These are phyloP conservation scores for Xiphophorus hellerii DNA, from an alignment of 2,113 vertebrate genomes.

Conservation along the genomic window DNA sequence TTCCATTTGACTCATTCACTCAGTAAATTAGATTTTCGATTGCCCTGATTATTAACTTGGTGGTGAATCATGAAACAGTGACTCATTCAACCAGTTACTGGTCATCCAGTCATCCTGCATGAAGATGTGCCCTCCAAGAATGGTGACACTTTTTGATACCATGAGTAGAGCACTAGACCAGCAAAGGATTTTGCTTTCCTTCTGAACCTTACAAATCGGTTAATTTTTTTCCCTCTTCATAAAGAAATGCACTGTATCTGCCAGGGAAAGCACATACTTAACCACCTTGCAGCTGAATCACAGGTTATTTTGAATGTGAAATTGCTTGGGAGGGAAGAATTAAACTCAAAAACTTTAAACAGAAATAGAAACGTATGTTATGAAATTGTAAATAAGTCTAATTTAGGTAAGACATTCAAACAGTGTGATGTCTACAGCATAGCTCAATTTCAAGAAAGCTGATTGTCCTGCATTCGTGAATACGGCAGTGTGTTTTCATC, in stretches of 20 bases:
- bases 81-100: background rate
- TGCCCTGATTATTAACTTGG: background rate
- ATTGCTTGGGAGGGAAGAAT: background rate
- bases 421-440: background rate
- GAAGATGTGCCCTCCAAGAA: background rate
- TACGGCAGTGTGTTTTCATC: background rate
- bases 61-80: background rate
- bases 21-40: conserved; percentile 25
- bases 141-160: background rate
- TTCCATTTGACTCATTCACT: conserved; percentile 2
- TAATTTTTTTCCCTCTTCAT: background rate
- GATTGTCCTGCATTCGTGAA: background rate
- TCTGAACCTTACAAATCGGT: background rate
- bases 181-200: background rate
- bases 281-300: background rate
- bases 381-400: background rate
- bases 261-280: background rate
- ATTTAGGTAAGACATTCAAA: background rate
- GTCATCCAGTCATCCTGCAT: too few species aligned
- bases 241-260: background rate
- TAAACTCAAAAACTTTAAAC: background rate
- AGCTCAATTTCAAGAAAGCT: background rate
- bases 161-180: background rate
- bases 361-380: background rate
- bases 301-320: background rate